Evolutionary conservation across 2,113 vertebrate species (phyloP).

Genomic region (Orcinus orca): DNA sequence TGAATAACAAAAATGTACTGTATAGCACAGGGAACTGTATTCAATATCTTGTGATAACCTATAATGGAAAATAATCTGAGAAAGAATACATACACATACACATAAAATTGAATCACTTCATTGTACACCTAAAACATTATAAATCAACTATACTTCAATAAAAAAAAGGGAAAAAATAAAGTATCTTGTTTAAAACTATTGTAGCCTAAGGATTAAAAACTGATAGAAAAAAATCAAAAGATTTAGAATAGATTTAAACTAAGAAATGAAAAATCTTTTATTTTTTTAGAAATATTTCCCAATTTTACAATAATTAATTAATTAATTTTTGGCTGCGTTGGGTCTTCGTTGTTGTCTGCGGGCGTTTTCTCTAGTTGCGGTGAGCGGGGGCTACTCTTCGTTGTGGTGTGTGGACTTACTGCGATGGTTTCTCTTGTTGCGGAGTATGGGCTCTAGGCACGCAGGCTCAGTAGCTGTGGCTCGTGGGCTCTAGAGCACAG

Average conservation of each 20-base stretch:
- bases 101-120: neutral
- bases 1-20: neutral
- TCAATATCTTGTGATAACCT: neutral
- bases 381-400: no score
- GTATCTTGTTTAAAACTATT: neutral
- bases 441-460: no score
- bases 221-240: constrained; percentile 8
- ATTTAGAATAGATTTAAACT: neutral
- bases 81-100: neutral
- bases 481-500: no score
- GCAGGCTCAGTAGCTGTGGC: no score
- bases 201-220: neutral
- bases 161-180: neutral
- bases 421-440: no score
- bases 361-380: no score
- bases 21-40: neutral
- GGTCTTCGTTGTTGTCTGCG: no score
- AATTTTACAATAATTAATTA: no score
- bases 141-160: neutral
- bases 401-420: no score
- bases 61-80: neutral
- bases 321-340: no score
- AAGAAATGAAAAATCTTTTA: neutral
- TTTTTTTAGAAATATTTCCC: no score
- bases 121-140: neutral